Evolutionary conservation across 1,140 invertebrate species (phyloP).

Genomic region (Amphibalanus amphitrite): DNA sequence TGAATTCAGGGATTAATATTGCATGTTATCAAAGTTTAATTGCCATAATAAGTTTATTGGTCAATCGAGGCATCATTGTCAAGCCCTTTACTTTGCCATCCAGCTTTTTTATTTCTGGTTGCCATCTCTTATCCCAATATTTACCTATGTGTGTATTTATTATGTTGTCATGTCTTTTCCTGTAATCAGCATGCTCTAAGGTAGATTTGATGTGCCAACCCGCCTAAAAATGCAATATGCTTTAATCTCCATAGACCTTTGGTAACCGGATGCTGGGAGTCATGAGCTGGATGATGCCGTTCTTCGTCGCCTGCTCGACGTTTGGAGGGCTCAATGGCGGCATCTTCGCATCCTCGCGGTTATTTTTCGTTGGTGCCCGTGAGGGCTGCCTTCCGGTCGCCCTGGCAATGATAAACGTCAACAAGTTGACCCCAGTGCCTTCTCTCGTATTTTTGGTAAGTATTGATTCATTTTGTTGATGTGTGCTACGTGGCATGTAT

Average conservation of each 20-base stretch:
- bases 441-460: conserved; percentile 68
- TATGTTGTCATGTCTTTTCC: conserved; percentile 6
- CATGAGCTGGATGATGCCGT: conserved; percentile 58
- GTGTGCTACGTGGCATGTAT: too few species aligned
- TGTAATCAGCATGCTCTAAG: conserved; percentile 12
- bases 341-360: conserved; percentile 70
- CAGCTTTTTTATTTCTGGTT: too few species aligned
- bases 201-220: conserved; percentile 7
- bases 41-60: too few species aligned
- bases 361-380: conserved; percentile 79
- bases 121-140: conserved; percentile 7
- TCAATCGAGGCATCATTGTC: too few species aligned
- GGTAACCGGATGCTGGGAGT: conserved; percentile 50
- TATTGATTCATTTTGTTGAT: conserved; percentile 11
- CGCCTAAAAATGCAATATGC: conserved; percentile 5
- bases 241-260: conserved; percentile 47
- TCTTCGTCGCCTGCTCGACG: conserved; percentile 67
- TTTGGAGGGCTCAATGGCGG: conserved; percentile 72
- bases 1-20: too few species aligned
- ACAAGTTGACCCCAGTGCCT: conserved; percentile 62
- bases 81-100: too few species aligned
- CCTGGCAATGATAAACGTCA: conserved; percentile 65
- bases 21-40: too few species aligned
- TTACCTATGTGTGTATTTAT: conserved; percentile 2
- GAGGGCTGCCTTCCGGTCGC: conserved; percentile 74